These are phyloP conservation scores for Drymodes brunneopygia DNA, from an alignment of 2,113 vertebrate species.

Conservation along the genomic window DNA sequence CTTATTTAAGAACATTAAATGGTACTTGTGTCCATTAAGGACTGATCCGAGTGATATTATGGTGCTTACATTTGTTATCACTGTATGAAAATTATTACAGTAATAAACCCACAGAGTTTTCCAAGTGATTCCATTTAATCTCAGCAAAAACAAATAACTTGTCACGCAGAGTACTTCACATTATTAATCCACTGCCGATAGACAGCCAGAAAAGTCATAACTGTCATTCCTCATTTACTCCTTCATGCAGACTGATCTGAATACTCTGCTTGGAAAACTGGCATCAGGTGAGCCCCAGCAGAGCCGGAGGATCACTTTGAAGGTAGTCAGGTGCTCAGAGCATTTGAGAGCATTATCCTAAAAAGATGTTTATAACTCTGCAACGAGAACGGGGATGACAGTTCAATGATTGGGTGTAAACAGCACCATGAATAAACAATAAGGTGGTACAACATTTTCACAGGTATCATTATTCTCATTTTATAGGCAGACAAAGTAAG, in stretches of 20 bases:
- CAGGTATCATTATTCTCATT: neutral
- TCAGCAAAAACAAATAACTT: conserved; percentile 54
- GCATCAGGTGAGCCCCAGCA: neutral
- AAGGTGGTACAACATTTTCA: neutral
- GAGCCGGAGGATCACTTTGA: neutral
- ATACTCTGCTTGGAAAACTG: neutral
- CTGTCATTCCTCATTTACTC: neutral
- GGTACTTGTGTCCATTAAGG: conserved; percentile 48
- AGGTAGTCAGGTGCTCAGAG: neutral
- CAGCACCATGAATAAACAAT: neutral
- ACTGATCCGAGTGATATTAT: conserved; percentile 14
- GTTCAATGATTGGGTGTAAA: neutral
- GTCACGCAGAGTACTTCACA: conserved; percentile 1
- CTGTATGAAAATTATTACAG: conserved; percentile 47
- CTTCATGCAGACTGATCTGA: neutral
- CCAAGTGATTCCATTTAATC: conserved; percentile 40
- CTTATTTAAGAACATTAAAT: conserved; percentile 52
- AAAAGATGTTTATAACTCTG: neutral
- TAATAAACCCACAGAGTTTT: conserved; percentile 55
- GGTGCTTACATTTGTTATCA: conserved; percentile 14
- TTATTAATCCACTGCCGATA: neutral
- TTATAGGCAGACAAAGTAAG: neutral
- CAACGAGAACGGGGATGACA: neutral
- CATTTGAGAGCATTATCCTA: neutral
- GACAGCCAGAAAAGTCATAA: neutral